Evolutionary conservation across 1,140 invertebrate species (phyloP), one percentile per base, ranked within the genome.

Genomic region (Bicyclus anynana): DNA sequence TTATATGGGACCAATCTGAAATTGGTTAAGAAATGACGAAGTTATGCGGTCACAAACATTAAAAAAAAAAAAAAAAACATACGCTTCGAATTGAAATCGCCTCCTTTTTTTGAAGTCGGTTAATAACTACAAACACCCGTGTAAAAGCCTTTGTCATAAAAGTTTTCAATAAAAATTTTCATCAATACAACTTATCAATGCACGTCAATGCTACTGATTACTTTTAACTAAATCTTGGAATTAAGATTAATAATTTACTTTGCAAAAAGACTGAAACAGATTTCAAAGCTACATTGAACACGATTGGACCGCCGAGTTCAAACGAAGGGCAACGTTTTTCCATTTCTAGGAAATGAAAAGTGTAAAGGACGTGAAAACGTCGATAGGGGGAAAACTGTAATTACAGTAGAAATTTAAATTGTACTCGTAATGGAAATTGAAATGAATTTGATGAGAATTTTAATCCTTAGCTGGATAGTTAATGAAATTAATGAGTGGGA

Each of bases 351-450:
- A 52, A 40, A 40, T 52, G 26, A 13, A 40, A 14, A 52, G 40
- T 18, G 35, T 27, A 52, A 52, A 40, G 50, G 14, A 52, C 35
- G 52, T 46, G 38, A 54, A 54, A 46, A 54, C 18, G 40, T 35
- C 42, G 27, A 47, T 47, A 13, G 16, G 40, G 40, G 2, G 16
- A 17, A 47, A 46, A 54, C 42, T 12, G 52, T 35, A 21, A 54
- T 54, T 54, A 26, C 23, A 47, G 38, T 33, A 23, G 26, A 46
- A 54, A 54, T 29, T 54, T 47, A 47, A 47, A 47, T 47, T 47
- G 26, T 18, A 54, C 13, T 40, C 16, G 50, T 40, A 52, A 52
- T 52, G 50, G 23, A 52, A 52, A 40, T 52, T 40, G 35, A 40
- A 51, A 52, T 21, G 50, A 40, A 40, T 37, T 9, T 5, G 6